Base-by-base conservation (phyloP, 2,113 vertebrate species). In the Haemorhous mexicanus region DNA sequence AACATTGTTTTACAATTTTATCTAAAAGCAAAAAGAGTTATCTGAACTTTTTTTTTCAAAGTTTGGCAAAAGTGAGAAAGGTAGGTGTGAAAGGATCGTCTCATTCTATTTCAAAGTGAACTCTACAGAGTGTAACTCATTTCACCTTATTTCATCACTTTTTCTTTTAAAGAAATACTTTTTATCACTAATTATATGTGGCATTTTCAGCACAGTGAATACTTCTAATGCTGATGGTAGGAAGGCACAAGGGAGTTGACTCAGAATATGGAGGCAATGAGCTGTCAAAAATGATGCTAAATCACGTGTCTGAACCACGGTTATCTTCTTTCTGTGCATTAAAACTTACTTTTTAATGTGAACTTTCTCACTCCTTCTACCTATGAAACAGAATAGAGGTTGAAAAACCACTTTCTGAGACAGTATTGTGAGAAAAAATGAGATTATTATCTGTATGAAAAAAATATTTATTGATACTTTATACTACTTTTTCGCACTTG, bases 291-390 rank as follows among this genome's bases (percentile, higher is more conserved):
- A 35, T 59, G 10, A 53, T 53, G 66, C 39, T 79, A 85, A 87
- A 66, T 87, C 72, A 76, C 1, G 0, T 76, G 28, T 73, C 4
- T 5, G n/a, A 90, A n/a, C 13, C 28, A 44, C 0, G 0, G 16
- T 59, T 66, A 56, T 37, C 30, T 80, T 85, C 55, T 64, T 87
- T 18, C 11, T 74, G 37, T 37, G 11, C 10, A 16, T 62, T 61
- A 61, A 64, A 84, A 80, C 59, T 61, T 61, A 61, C 59, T 62
- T 19, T 62, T 62, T 62, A 62, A 62, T 62, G 37, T 69, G 9
- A 76, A 59, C 9, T 79, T 70, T 39, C 11, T 63, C 28, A 52
- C 7, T 75, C 16, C 13, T 79, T 83, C 79, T 44, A 44, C 12
- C 22, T 72, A 30, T 63, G 24, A 79, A 77, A 74, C 5, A 68